Base-by-base conservation (phyloP, 2,113 vertebrate species). In the Panurus biarmicus region DNA sequence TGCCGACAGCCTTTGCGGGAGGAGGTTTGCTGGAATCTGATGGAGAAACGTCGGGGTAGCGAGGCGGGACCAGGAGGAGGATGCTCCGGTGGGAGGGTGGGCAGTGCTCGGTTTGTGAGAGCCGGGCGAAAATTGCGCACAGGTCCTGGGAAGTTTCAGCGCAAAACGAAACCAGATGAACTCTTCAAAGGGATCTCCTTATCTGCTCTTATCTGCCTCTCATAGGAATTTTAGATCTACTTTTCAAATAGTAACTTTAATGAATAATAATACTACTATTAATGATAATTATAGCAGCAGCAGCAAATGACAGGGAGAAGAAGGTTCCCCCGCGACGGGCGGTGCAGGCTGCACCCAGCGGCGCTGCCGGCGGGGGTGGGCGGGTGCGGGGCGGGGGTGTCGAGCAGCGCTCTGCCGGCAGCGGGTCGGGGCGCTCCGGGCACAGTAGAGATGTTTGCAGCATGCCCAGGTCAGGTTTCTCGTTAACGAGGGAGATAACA, bases 121-220 rank as follows among this genome's bases (percentile, higher is more conserved):
- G 26, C 44, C 5, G 40, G 23, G 47, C 31, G 26, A 56, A 62
- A 95, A 76, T 25, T 35, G 38, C n/a, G 17, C 76, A 3, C n/a
- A 35, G 79, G 71, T 95, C 94, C 87, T 80, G 93, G 78, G 67
- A 85, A 72, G 58, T 81, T 95, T 93, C 84, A 93, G 92, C 47
- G 51, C 92, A 97, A 98, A 98, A 96, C 11, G 85, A 98, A 98
- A 97, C 96, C 97, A 97, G 95, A 96, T 96, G 97, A 96, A 77
- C 42, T 71, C 74, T 97, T 96, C 97, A 95, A 96, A 97, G 96
- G 60, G 82, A 81, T 91, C 77, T 72, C 90, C 71, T 83, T 83
- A 83, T 83, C 87, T 75, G 47, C 14, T 61, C 94, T 96, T 97
- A 96, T 97, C 97, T 96, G 62, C 51, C 81, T 14, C 73, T 73